Evolutionary conservation across 2,888 invertebrate genomes (phyloP), one percentile per base, ranked within the genome.

Genomic region (Phalera bucephala): DNA sequence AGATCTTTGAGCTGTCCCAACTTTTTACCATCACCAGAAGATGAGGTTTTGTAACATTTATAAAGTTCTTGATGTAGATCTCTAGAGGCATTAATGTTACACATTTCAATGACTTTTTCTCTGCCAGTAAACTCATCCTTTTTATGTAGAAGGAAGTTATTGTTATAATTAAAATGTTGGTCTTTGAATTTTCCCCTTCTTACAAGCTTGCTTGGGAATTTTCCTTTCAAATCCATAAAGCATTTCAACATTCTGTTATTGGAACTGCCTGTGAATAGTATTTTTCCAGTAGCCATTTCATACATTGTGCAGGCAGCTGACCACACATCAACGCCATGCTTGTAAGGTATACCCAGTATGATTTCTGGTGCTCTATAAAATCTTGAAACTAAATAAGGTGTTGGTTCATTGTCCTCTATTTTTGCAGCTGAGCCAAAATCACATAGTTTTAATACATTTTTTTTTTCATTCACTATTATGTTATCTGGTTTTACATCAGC

Each of bases 401-500:
- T 99, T 36, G 97, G 95, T 84, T 99, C 99, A 87, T 97, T 97
- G 62, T 99, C 98, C 58, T 95, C 94, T 11, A 96, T 93, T 72
- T 96, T 95, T 7, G 96, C 95, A 4, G 99, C 98, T 2, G 99
- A 99, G 11, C 99, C 99, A 91, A 99, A 99, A 91, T 99, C 99
- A 85, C 99, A 99, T 28, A 99, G 88, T 85, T 99, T 99, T 64
- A 99, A 83, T 38, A 97, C 93, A 73, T 98, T 91, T 86, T 99
- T 99, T 73, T 95, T 97, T 80, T 99, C 99, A 89, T 98, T 99
- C 9, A 99, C 99, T 82, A 99, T 91, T 82, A 99, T 99, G 81
- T 99, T 99, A 79, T 99, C 99, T 7, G 99, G 99, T 82, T 99
- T 99, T 64, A 99, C 98, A 83, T 99, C 99, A 66, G 98, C 99